Evolutionary conservation across 1,140 invertebrate genomes (phyloP).

Genomic region (Papilio machaon): DNA sequence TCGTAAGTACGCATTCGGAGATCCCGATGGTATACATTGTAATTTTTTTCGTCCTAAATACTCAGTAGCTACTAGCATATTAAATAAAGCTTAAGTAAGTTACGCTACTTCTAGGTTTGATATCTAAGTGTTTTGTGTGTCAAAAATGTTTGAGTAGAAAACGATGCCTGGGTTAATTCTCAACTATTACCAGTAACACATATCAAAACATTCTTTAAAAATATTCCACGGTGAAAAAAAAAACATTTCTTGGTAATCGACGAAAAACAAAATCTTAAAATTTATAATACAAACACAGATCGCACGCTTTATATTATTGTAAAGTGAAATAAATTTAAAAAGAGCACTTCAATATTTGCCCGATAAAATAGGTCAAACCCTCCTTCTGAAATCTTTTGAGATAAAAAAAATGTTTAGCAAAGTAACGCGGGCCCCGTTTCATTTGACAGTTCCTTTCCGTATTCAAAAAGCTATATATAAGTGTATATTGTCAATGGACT

Average conservation of each 20-base stretch:
- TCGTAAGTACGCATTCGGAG: not conserved
- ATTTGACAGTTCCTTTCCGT: not conserved
- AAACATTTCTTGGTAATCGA: not conserved
- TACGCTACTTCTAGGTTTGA: too few relatives aligned
- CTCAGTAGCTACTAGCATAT: not conserved
- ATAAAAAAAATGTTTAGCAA: not conserved
- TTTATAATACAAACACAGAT: not conserved
- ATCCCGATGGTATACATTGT: not conserved
- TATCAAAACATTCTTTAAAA: too few relatives aligned
- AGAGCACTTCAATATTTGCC: slow-evolving; percentile 19
- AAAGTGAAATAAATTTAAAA: slow-evolving; percentile 7
- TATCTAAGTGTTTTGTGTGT: too few relatives aligned
- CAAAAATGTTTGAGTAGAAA: too few relatives aligned
- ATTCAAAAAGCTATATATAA: not conserved
- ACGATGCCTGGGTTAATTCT: too few relatives aligned
- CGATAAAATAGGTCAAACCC: slow-evolving; percentile 15
- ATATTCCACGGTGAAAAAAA: not conserved
- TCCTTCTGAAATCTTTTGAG: slow-evolving; percentile 4
- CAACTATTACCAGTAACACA: too few relatives aligned
- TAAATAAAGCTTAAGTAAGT: too few relatives aligned
- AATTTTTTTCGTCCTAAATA: not conserved
- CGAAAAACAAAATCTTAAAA: not conserved
- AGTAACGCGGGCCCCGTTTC: not conserved
- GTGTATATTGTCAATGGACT: slow-evolving; percentile 15
- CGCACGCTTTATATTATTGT: not conserved